Base-by-base conservation (phyloP, 2,797 vertebrate genomes). In the Falco berigora region DNA sequence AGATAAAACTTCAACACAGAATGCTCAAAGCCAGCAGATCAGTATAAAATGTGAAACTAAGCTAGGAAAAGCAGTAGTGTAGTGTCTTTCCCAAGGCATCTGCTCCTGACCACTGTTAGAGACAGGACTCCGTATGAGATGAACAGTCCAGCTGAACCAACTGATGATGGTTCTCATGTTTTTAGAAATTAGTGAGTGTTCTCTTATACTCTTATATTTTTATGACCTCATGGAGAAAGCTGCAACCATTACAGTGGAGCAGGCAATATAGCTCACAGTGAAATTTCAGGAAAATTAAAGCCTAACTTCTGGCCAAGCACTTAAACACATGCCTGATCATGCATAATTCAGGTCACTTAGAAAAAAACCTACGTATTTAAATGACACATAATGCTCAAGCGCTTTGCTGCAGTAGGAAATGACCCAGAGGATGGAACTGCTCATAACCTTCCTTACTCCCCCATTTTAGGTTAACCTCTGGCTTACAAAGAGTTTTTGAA, bases 201-300 rank as follows among this genome's bases (percentile, higher is more conserved):
- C 71, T 72, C 62, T 62, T n/a, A 59, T 6, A 49, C 7, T 10
- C 32, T 28, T 63, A 3, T 12, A 47, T 56, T 94, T 86, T 88
- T 81, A 80, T 47, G 44, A 63, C 14, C 15, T 67, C 23, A 58
- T 4, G 2, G 20, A 88, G 56, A 81, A 88, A 80, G 46, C 22
- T 0, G 1, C 9, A 90, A 73, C 52, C 25, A 67, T 77, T 59
- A 47, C 38, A 91, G 28, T 14, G 17, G 20, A 77, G 56, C 5
- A 64, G 14, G 24, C n/a, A 78, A 25, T 61, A 64, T 1, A 61
- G 44, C 16, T 79, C 8, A 82, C 34, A 87, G 44, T 30, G 61
- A 92, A 53, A 73, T 78, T 75, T 66, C 38, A 69, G 56, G 55
- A 73, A 94, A 88, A 91, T 32, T 80, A 71, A 71, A 78, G 58